Percentiles rank a stretch among this genome's conserved stretches.
phyloP scores from a whole-genome alignment of 2,888 invertebrate species.

The Drosophila pegasa region DNA sequence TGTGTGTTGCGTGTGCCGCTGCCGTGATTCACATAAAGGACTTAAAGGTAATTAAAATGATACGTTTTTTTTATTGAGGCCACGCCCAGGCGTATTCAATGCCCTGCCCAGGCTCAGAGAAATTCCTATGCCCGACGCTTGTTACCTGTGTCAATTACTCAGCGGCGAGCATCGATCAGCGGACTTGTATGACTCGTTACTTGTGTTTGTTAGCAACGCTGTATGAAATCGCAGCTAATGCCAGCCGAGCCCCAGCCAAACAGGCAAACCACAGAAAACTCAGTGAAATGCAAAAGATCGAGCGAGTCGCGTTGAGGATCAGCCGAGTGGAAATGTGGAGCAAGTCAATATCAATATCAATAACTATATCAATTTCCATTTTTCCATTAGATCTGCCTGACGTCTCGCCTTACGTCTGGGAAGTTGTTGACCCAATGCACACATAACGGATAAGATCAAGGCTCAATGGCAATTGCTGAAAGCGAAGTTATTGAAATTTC shows the following conservation, averaged over 20 bases:
- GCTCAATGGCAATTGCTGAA: constrained; percentile 34
- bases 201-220: constrained; percentile 5
- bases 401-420: constrained; percentile 43
- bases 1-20: constrained; percentile 61
- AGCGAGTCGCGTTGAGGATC: constrained; percentile 30
- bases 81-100: constrained; percentile 1
- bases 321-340: constrained; percentile 62
- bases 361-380: constrained; percentile 50
- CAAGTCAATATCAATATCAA: constrained; percentile 57
- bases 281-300: constrained; percentile 44
- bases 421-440: constrained; percentile 65
- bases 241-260: constrained; percentile 40
- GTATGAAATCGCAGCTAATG: constrained; percentile 24
- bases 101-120: constrained; percentile 6
- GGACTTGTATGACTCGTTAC: constrained; percentile 21
- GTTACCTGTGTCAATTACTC: constrained; percentile 41
- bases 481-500: background rate
- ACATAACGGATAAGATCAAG: constrained; percentile 62
- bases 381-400: constrained; percentile 38
- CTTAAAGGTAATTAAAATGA: constrained; percentile 67
- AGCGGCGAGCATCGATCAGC: constrained; percentile 22
- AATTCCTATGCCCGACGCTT: constrained; percentile 18
- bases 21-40: constrained; percentile 61
- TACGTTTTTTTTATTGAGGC: constrained; percentile 31
- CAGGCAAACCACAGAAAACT: constrained; percentile 68